phyloP scores from a whole-genome alignment of 2,888 invertebrate species.

The Calameuta filiformis region DNA sequence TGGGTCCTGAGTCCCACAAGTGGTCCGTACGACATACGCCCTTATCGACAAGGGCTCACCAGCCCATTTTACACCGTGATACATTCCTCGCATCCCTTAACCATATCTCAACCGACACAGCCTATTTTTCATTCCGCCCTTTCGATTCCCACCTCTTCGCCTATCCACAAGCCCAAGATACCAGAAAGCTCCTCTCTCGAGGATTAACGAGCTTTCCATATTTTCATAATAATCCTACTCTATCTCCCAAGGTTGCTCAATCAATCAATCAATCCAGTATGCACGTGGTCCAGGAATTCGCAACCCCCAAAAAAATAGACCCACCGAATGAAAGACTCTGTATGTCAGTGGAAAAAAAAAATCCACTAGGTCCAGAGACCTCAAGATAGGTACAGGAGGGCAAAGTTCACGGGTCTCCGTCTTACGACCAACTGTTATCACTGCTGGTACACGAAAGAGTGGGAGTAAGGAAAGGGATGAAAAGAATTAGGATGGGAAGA shows the following conservation, averaged over 20 bases:
- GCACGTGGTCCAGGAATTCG: neutral
- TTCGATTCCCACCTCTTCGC: conserved; percentile 14
- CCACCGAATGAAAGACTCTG: neutral
- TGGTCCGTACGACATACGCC: neutral
- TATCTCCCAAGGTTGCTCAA: neutral
- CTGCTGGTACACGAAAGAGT: neutral
- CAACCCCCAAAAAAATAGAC: too few species aligned
- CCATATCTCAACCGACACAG: conserved; percentile 17
- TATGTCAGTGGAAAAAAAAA: neutral
- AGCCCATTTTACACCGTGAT: conserved; percentile 8
- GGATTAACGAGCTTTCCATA: neutral
- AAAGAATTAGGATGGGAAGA: neutral
- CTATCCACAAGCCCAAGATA: neutral
- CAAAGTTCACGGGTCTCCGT: neutral
- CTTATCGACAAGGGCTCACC: neutral
- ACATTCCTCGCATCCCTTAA: conserved; percentile 16
- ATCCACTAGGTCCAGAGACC: neutral
- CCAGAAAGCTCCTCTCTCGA: neutral
- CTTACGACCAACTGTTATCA: neutral
- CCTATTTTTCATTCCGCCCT: conserved; percentile 20
- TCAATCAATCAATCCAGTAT: neutral
- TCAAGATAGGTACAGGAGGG: neutral
- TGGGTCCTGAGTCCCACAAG: conserved; percentile 3
- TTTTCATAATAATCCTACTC: neutral
- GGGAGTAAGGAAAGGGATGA: conserved; percentile 7